Evolutionary conservation across 1,140 invertebrate genomes (phyloP).

Genomic region (Arctopsyche grandis): DNA sequence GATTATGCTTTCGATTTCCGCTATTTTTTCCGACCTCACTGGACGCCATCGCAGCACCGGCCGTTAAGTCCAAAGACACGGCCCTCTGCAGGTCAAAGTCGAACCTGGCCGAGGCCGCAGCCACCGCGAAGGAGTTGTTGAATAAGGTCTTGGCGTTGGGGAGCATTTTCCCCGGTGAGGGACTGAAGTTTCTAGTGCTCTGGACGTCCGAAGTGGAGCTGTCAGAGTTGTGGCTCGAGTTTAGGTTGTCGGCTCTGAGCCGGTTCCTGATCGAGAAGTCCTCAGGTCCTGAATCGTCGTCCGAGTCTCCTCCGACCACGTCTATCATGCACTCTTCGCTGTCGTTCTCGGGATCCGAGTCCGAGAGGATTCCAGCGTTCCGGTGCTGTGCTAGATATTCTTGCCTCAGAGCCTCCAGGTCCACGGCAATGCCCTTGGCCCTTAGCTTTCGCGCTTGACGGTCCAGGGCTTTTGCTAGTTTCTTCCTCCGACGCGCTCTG

Average conservation of each 20-base stretch:
- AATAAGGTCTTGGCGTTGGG: slow-evolving; percentile 69
- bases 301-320: slow-evolving; percentile 76
- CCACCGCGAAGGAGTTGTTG: slow-evolving; percentile 56
- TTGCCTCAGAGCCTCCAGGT: slow-evolving; percentile 85
- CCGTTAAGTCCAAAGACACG: slow-evolving; percentile 64
- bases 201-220: slow-evolving; percentile 66
- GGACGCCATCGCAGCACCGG: slow-evolving; percentile 61
- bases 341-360: slow-evolving; percentile 77
- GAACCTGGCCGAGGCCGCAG: slow-evolving; percentile 58
- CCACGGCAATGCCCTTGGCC: slow-evolving; percentile 88
- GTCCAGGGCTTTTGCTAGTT: slow-evolving; percentile 92
- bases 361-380: slow-evolving; percentile 72
- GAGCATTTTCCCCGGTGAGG: slow-evolving; percentile 65
- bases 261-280: slow-evolving; percentile 64
- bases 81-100: slow-evolving; percentile 63
- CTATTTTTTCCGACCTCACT: slow-evolving; percentile 56
- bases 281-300: slow-evolving; percentile 70
- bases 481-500: slow-evolving; percentile 87
- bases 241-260: slow-evolving; percentile 63
- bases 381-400: slow-evolving; percentile 79
- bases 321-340: slow-evolving; percentile 78
- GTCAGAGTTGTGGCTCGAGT: slow-evolving; percentile 69
- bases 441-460: slow-evolving; percentile 90
- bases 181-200: slow-evolving; percentile 66
- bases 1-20: slow-evolving; percentile 69